A percentile compares a stretch with the other conserved stretches of the same genome.
Evolutionary conservation across 2,888 invertebrate genomes (phyloP).

Genomic region (Leptodirus hochenwartii): DNA sequence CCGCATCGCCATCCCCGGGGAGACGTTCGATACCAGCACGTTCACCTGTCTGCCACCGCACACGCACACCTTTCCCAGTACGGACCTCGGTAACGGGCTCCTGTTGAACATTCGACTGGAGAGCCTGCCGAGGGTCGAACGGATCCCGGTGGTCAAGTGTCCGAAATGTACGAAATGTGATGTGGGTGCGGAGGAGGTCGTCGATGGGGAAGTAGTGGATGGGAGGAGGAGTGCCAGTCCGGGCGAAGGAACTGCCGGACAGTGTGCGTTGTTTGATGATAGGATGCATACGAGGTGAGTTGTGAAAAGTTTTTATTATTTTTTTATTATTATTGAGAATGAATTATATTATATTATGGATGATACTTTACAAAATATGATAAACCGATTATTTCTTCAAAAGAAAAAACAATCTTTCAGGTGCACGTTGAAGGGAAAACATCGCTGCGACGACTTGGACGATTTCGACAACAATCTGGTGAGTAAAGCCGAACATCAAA

Average conservation of each 20-base stretch:
- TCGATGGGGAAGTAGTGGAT: conserved; percentile 12
- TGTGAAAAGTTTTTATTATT: too few species aligned
- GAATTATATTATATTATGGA: too few species aligned
- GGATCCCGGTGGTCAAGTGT: conserved; percentile 40
- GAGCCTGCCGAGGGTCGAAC: conserved; percentile 56
- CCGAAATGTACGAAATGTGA: conserved; percentile 23
- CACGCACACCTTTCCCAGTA: conserved; percentile 54
- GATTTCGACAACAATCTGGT: conserved; percentile 32
- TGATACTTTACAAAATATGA: too few species aligned
- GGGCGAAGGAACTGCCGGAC: conserved; percentile 12
- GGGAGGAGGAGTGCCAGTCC: conserved; percentile 8
- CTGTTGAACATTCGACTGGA: conserved; percentile 42
- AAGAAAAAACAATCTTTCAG: too few species aligned
- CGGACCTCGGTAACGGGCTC: conserved; percentile 43
- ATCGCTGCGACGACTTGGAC: conserved; percentile 56
- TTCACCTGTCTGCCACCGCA: conserved; percentile 38
- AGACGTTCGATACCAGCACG: conserved; percentile 33
- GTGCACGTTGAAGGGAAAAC: conserved; percentile 58
- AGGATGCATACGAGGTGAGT: conserved; percentile 50
- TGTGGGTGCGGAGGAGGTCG: too few species aligned
- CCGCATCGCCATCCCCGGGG: conserved; percentile 49
- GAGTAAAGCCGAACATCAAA: too few species aligned
- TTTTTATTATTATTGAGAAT: too few species aligned
- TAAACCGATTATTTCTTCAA: too few species aligned
- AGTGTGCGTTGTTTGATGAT: conserved; percentile 35